Evolutionary conservation across 2,888 invertebrate genomes (phyloP), one percentile per base, ranked within the genome.

Genomic region (Sinopyrophorus schimmeli): DNA sequence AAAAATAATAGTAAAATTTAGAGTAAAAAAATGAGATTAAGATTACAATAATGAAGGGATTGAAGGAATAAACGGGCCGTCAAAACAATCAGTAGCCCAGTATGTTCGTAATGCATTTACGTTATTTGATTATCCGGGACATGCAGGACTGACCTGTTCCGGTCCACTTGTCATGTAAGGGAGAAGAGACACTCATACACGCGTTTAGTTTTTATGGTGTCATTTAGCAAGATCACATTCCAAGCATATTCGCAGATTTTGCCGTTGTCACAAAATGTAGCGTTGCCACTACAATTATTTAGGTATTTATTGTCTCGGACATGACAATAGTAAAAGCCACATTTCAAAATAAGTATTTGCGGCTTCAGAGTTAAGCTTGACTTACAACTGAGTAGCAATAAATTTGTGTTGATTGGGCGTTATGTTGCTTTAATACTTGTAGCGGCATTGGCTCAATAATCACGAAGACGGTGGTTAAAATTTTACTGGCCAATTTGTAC

Each of bases 181-280:
- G 46, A 46, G 50, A 46, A 39, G 39, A 35, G 42, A 47, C 55
- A 56, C 54, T 57, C 56, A 56, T 54, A 57, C 54, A 57, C 52
- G 55, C 55, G 60, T 63, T 59, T 54, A 58, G 62, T 67, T 67
- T 67, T 67, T 67, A 65, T 64, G 53, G 58, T 57, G 56, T 62
- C 64, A 65, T 67, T 66, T 63, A 63, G 63, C 59, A 63, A 66
- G 67, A 68, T 69, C 65, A 66, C 63, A 68, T 68, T 67, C 68
- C 65, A 34, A 47, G 56, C 65, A 60, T 65, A 64, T 62, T 59
- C 53, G 60, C 60, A 61, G 64, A 63, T 65, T 64, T 61, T 65
- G 59, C 60, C 62, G 58, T 61, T 65, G 67, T 65, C 68, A 66
- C 67, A 67, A 67, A 66, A 66, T 65, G 64, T 58, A 52, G 34